Evolutionary conservation across 2,113 vertebrate species (phyloP).

Genomic region (Hoplias malabaricus): DNA sequence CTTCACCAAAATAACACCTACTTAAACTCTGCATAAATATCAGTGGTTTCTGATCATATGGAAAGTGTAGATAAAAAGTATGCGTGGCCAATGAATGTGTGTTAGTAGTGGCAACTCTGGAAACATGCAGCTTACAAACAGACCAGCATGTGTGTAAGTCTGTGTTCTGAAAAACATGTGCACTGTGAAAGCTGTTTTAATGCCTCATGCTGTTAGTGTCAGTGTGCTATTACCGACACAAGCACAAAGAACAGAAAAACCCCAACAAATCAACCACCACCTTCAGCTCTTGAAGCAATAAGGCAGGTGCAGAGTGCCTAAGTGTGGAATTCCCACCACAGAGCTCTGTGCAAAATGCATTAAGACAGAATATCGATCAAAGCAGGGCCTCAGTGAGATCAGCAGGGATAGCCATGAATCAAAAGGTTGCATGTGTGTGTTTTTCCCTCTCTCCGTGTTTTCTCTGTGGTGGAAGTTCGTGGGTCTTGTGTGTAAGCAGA

Average conservation of each 20-base stretch:
- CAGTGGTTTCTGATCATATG: too few relatives aligned
- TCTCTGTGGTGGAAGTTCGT: slow-evolving; percentile 11
- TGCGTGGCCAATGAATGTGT: too few relatives aligned
- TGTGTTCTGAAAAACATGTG: neutral
- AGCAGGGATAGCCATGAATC: slow-evolving; percentile 50
- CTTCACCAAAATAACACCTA: too few relatives aligned
- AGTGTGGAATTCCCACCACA: slow-evolving; percentile 38
- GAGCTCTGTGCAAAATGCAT: slow-evolving; percentile 49
- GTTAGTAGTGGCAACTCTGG: too few relatives aligned
- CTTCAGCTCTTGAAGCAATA: slow-evolving; percentile 51
- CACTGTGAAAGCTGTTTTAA: slow-evolving; percentile 8
- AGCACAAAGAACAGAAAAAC: slow-evolving; percentile 30
- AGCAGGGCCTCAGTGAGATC: slow-evolving; percentile 45
- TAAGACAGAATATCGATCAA: slow-evolving; percentile 57
- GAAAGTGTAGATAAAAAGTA: too few relatives aligned
- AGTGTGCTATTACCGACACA: slow-evolving; percentile 3
- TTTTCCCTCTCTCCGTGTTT: slow-evolving; percentile 19
- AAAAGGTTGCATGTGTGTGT: slow-evolving; percentile 36
- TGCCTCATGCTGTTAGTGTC: slow-evolving; percentile 29
- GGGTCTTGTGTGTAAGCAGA: slow-evolving; percentile 39
- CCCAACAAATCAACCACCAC: slow-evolving; percentile 42
- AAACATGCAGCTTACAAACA: too few relatives aligned
- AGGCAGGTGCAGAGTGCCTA: slow-evolving; percentile 43
- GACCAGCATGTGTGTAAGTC: neutral
- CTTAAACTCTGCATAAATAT: too few relatives aligned